Evolutionary conservation across 1,140 invertebrate genomes (phyloP), one percentile per base, ranked within the genome.

Genomic region (Anoplophora glabripennis): DNA sequence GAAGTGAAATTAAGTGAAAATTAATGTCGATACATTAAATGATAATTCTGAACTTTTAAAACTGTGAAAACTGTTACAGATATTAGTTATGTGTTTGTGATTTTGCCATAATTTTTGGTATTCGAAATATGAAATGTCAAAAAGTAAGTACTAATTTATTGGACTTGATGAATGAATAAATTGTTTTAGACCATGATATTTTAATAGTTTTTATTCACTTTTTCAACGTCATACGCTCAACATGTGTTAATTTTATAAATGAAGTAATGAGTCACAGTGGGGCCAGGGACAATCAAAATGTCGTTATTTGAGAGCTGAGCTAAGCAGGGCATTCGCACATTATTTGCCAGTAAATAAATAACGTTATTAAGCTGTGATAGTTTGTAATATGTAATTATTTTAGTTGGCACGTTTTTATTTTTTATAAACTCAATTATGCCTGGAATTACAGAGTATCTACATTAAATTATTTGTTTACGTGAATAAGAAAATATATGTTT

Each of bases 101-200:
- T 49, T 49, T 37, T 49, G 8, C 34, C 15, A 37, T 33, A 11
- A 49, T 49, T 49, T 35, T 49, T 53, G 52, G 37, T 34, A 41
- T 28, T 38, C 61, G 53, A 64, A 63, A 47, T 64, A 61, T 64
- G 63, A 64, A 57, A 64, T 64, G 63, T 60, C 58, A 55, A 64
- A 57, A 60, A 48, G 63, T 64, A 61, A 64, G 63, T 64, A 53
- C 8, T 35, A 54, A 49, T 53, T 53, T 33, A 9, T n/a, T 53
- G 15, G 2, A 5, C 15, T 41, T 41, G 38, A n/a, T 41, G 15
- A 40, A 40, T 40, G 38, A 40, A 40, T 14, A 7, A 40, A 40
- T 7, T 40, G 4, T 4, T 40, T 14, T 14, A 40, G 11, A 40
- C 4, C 21, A 0, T 40, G 14, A 9, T 40, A 14, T 40, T 17